phyloP scores from a whole-genome alignment of 2,888 invertebrate genomes.

The Chloromyia formosa region DNA sequence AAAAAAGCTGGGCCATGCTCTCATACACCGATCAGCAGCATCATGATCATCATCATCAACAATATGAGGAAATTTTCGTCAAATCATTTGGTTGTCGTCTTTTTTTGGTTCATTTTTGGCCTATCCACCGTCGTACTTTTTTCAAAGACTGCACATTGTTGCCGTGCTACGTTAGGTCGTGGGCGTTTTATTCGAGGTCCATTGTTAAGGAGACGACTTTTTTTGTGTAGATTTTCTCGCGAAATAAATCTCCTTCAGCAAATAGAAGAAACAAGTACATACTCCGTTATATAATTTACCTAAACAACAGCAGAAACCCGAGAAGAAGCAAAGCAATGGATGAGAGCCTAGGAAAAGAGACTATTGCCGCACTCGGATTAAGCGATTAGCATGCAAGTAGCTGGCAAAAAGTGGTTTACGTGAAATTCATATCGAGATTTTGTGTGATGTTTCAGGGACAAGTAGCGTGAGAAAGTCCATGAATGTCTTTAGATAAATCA shows the following conservation, averaged over 20 bases:
- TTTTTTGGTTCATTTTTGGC: too few relatives aligned
- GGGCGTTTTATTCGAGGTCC: background rate
- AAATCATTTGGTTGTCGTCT: background rate
- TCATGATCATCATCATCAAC: too few relatives aligned
- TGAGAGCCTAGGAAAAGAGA: background rate
- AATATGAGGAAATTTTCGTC: background rate
- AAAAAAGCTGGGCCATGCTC: background rate
- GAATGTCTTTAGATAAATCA: background rate
- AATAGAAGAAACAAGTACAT: background rate
- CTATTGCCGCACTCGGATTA: background rate
- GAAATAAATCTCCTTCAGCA: background rate
- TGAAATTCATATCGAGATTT: background rate
- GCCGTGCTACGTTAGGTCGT: background rate
- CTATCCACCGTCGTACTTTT: too few relatives aligned
- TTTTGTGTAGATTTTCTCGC: too few relatives aligned
- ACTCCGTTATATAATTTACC: background rate
- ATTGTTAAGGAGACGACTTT: background rate
- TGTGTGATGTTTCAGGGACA: slow-evolving; percentile 1
- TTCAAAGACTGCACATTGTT: too few relatives aligned
- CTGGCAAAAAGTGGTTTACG: background rate
- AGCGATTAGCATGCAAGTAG: background rate
- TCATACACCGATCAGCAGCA: background rate
- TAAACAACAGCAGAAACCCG: background rate
- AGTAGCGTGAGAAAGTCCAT: background rate
- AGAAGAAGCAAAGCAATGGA: background rate